A percentile compares a stretch with the other conserved stretches of the same genome.
These are phyloP conservation scores for Monarcha castaneiventris DNA, from an alignment of 2,113 vertebrate species.

Conservation along the genomic window DNA sequence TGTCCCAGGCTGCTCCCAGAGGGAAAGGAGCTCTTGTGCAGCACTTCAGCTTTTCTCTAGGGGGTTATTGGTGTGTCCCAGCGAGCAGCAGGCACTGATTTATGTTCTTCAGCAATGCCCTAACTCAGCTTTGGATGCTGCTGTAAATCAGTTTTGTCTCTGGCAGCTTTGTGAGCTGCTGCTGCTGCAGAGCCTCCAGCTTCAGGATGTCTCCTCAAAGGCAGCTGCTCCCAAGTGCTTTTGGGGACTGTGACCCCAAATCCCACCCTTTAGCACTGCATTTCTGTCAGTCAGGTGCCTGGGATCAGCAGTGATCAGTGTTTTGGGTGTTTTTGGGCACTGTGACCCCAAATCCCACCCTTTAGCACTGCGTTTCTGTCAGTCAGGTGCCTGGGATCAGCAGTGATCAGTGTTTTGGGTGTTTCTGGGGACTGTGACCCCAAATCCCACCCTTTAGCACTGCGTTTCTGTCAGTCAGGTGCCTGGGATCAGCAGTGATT, in stretches of 20 bases:
- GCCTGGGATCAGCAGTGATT: neutral
- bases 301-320: neutral
- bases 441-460: neutral
- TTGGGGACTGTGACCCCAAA: neutral
- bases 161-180: neutral
- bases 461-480: fast-evolving
- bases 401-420: no score
- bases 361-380: no score
- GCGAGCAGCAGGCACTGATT: neutral
- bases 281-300: fast-evolving
- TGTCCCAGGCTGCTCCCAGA: neutral
- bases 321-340: no score
- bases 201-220: fast-evolving
- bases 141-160: neutral
- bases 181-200: neutral
- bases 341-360: no score
- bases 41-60: neutral
- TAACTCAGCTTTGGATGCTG: neutral
- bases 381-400: no score
- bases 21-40: neutral
- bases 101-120: neutral
- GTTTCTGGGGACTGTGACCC: neutral
- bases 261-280: fast-evolving
- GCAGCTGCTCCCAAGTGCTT: neutral
- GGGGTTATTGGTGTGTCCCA: neutral